Percentiles rank a stretch among this genome's conserved stretches.
Evolutionary conservation across 1,140 invertebrate species (phyloP).

Genomic region (Trachymyrmex septentrionalis): DNA sequence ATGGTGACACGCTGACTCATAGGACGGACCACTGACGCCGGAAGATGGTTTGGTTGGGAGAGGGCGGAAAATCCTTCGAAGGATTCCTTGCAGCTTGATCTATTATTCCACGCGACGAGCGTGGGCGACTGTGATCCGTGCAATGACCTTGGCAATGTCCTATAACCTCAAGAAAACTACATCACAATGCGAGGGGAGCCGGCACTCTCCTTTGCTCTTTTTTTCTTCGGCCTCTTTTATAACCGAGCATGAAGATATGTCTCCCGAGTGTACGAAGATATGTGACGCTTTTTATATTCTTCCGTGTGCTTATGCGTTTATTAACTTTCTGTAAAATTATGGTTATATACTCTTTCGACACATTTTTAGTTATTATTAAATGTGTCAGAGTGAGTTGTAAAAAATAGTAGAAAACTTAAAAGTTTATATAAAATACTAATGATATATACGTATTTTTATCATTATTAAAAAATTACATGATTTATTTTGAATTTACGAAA

Average conservation of each 20-base stretch:
- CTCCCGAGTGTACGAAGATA: slow-evolving; percentile 14
- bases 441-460: background rate
- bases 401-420: background rate
- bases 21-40: slow-evolving; percentile 29
- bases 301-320: background rate
- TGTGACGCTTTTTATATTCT: slow-evolving; percentile 18
- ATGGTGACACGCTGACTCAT: slow-evolving; percentile 75
- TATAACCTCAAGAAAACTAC: slow-evolving; percentile 43
- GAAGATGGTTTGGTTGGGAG: slow-evolving; percentile 40
- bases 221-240: background rate
- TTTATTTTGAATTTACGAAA: background rate
- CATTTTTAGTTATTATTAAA: background rate
- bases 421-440: background rate
- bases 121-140: slow-evolving; percentile 59
- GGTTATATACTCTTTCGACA: background rate
- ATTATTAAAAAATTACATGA: background rate
- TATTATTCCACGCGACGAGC: slow-evolving; percentile 52
- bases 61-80: slow-evolving; percentile 54
- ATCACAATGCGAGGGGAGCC: background rate
- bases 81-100: slow-evolving; percentile 44
- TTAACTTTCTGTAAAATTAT: slow-evolving; percentile 32
- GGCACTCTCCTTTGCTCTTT: slow-evolving; percentile 7
- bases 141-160: slow-evolving; percentile 60
- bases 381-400: background rate
- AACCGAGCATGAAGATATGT: slow-evolving; percentile 7